Evolutionary conservation across 2,797 vertebrate species (phyloP).

Genomic region (Megaceryle alcyon): DNA sequence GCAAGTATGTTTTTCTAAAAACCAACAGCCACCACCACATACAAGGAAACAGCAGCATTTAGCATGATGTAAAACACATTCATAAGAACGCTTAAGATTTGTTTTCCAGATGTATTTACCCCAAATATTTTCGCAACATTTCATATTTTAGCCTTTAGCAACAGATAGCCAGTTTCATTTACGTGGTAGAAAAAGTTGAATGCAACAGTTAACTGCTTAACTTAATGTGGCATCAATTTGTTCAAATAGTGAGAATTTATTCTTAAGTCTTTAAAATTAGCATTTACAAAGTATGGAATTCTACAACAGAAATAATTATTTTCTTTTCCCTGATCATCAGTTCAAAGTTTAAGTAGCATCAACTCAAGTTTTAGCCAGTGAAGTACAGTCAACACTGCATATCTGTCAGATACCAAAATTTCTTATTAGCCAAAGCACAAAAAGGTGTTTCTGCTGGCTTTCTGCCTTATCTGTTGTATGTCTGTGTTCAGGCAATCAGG

Average conservation of each 20-base stretch:
- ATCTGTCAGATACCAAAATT: neutral
- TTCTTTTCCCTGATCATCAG: neutral
- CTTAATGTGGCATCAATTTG: neutral
- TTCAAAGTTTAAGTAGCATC: neutral
- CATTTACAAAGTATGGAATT: neutral
- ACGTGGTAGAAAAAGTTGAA: neutral
- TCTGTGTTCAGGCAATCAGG: neutral
- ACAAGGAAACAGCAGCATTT: neutral
- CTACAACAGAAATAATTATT: too few species aligned
- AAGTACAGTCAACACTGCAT: neutral
- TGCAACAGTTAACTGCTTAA: neutral
- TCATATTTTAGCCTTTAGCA: neutral
- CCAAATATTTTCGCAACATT: neutral
- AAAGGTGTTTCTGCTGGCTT: neutral
- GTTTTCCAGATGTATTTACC: neutral
- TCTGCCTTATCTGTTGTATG: neutral
- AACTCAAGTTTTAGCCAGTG: neutral
- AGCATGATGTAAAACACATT: neutral
- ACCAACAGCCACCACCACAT: neutral
- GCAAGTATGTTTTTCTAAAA: neutral
- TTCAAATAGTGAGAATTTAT: neutral
- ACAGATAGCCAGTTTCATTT: neutral
- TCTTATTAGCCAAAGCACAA: neutral
- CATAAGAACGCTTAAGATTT: neutral
- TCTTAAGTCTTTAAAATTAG: neutral